phyloP scores from a whole-genome alignment of 2,113 vertebrate species.

The Dermatemys mawii region DNA sequence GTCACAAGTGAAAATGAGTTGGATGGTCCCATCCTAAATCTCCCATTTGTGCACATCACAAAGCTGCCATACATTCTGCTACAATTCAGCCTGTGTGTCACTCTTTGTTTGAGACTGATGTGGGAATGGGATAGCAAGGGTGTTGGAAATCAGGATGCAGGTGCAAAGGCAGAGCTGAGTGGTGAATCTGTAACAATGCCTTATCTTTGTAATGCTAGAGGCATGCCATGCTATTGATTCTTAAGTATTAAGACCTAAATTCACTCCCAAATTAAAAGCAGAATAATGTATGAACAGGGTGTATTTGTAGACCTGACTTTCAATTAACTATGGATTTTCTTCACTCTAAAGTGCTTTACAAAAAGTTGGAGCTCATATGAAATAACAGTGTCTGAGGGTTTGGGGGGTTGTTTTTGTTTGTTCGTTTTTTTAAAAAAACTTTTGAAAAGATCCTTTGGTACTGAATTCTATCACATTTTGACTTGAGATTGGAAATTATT shows the following conservation, averaged over 20 bases:
- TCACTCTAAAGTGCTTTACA: background rate
- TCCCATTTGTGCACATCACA: background rate
- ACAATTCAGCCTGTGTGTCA: background rate
- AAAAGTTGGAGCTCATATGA: background rate
- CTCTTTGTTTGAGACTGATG: background rate
- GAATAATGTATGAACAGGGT: background rate
- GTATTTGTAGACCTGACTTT: background rate
- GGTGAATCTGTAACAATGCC: background rate
- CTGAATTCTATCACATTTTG: background rate
- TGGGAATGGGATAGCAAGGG: background rate
- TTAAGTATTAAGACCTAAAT: background rate
- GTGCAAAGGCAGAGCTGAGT: background rate
- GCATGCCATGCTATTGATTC: background rate
- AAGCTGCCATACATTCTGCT: background rate
- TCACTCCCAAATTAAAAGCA: background rate
- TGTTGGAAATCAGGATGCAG: background rate
- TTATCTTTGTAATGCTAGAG: background rate
- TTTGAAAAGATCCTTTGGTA: background rate
- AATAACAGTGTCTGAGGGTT: background rate
- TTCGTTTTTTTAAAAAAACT: background rate
- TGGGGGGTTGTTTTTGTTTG: too few species aligned
- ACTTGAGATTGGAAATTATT: background rate
- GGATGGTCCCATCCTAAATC: background rate
- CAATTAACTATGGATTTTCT: background rate
- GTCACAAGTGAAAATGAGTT: rapidly evolving